phyloP scores from a whole-genome alignment of 2,888 invertebrate genomes.

The Apodemia mormo region DNA sequence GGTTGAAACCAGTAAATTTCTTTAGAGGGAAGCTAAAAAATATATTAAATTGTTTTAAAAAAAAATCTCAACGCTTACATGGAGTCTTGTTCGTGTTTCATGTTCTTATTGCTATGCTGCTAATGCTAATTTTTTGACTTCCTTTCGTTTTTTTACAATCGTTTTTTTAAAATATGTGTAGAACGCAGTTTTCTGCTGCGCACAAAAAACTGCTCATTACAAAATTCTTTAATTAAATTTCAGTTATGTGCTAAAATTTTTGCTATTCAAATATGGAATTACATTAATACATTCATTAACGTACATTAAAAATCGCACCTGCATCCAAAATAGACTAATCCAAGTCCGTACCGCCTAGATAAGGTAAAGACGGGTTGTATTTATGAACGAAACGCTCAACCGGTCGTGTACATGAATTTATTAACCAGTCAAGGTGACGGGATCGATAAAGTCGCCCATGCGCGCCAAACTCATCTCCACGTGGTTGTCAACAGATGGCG shows the following conservation, averaged over 20 bases:
- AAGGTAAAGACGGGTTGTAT: slow-evolving; percentile 21
- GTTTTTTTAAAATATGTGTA: too few species aligned
- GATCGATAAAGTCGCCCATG: slow-evolving; percentile 70
- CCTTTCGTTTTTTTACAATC: too few species aligned
- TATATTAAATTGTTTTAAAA: too few species aligned
- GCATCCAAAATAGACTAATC: slow-evolving; percentile 5
- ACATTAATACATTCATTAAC: background rate
- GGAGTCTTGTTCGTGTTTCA: too few species aligned
- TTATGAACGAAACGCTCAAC: slow-evolving; percentile 45
- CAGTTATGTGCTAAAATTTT: background rate
- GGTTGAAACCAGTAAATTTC: too few species aligned
- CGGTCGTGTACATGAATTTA: slow-evolving; percentile 68
- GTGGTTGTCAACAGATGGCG: slow-evolving; percentile 77
- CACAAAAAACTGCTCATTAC: background rate
- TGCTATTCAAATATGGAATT: slow-evolving; percentile 6
- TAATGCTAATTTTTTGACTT: too few species aligned
- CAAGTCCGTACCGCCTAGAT: slow-evolving; percentile 13
- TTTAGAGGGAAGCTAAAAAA: too few species aligned
- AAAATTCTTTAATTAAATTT: background rate
- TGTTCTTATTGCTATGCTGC: too few species aligned
- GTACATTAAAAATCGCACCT: slow-evolving; percentile 11
- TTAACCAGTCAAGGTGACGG: slow-evolving; percentile 72
- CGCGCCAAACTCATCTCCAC: slow-evolving; percentile 52
- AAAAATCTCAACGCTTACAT: too few species aligned
- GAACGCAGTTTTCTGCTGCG: too few species aligned